phyloP scores from a whole-genome alignment of 2,888 invertebrate genomes.

The Drosophila hamatofila region DNA sequence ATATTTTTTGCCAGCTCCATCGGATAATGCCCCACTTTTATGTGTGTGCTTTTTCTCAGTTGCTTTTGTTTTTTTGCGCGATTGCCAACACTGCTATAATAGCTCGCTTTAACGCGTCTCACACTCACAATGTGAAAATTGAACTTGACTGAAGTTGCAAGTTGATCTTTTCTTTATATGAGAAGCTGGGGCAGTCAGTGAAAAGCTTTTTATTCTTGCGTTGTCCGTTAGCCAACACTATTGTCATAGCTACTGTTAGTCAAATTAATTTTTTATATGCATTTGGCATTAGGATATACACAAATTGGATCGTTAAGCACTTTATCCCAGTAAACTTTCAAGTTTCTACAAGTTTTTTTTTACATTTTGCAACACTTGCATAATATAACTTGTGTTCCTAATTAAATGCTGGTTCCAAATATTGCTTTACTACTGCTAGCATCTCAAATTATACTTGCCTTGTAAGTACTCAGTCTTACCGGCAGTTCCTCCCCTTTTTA shows the following conservation, averaged over 20 bases:
- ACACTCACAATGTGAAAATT: neutral
- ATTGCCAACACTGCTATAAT: slow-evolving; percentile 12
- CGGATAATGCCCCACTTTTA: slow-evolving; percentile 31
- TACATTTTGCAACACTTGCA: too few species aligned
- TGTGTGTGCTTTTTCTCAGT: neutral
- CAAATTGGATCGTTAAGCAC: too few species aligned
- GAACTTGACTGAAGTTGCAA: neutral
- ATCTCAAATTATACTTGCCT: neutral
- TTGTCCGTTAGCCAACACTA: neutral
- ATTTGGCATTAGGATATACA: neutral
- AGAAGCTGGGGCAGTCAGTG: neutral
- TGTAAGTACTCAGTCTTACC: neutral
- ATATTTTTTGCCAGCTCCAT: slow-evolving; percentile 32
- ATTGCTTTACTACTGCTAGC: too few species aligned
- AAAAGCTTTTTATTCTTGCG: too few species aligned
- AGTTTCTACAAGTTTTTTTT: too few species aligned
- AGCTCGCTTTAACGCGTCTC: slow-evolving; percentile 4
- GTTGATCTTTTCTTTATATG: neutral
- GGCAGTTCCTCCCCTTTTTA: too few species aligned
- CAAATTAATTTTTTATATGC: neutral
- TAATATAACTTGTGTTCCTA: too few species aligned
- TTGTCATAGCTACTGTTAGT: neutral
- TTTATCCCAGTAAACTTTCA: too few species aligned
- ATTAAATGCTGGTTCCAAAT: too few species aligned
- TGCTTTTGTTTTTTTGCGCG: neutral